Base-by-base conservation (phyloP, 2,113 vertebrate species). In the Motacilla tschutschensis region DNA sequence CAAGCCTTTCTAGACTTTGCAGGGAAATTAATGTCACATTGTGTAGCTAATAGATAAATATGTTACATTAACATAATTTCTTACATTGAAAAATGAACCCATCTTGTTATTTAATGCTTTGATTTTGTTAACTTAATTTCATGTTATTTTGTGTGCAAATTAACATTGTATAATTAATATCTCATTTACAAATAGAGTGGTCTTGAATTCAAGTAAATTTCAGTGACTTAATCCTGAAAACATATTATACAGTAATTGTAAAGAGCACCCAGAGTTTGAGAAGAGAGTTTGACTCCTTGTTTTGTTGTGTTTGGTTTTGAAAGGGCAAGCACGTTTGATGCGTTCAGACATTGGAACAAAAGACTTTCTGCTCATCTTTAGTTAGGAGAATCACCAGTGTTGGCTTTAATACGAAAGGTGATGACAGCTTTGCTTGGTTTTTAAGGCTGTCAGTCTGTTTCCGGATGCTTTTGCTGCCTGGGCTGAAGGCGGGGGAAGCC, bases 351-450 rank as follows among this genome's bases (percentile, higher is more conserved):
- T 28, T 20, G 12, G 35, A 69, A 81, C 91, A 79, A 54, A 93
- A 86, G 59, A 38, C 69, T 46, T 41, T n/a, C 46, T 81, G 46
- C 87, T 79, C 21, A 59, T 90, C 33, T 83, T 66, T 11, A 43
- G 65, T 50, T 35, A 77, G 78, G 65, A 83, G 48, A 84, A 70
- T 21, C n/a, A 64, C 87, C 66, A 74, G 33, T 28, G 69, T 73
- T 89, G 54, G 36, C 16, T 88, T 93, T 83, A 69, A 83, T 87
- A 91, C 64, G 53, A 91, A 71, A 16, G 53, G 54, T 36, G 76
- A 67, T 74, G 86, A 88, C 82, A 90, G 82, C 80, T 84, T 77
- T 67, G 67, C 83, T 88, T 67, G 65, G 18, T 57, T 57, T 88
- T 82, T 53, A 77, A 71, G 87, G 31, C 28, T 83, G 75, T 66